phyloP scores from a whole-genome alignment of 2,888 invertebrate species.

The Atrina japonica region DNA sequence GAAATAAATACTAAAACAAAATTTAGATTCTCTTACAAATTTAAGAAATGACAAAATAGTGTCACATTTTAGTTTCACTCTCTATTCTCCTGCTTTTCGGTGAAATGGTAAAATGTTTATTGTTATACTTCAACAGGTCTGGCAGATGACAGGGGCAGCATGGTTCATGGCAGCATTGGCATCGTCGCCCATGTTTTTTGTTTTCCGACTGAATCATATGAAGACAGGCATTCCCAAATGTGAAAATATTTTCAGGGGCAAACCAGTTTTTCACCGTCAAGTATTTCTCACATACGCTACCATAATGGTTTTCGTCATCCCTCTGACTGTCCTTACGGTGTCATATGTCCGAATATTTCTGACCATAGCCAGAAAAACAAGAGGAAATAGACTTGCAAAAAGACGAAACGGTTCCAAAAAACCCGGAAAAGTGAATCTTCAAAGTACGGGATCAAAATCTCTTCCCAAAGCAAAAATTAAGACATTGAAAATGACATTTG shows the following conservation, averaged over 20 bases:
- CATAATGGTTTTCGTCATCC: constrained; percentile 75
- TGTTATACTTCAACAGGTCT: constrained; percentile 50
- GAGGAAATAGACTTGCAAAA: constrained; percentile 61
- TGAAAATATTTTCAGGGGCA: constrained; percentile 74
- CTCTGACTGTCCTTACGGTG: constrained; percentile 73
- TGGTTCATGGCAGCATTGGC: constrained; percentile 71
- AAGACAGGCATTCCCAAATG: constrained; percentile 64
- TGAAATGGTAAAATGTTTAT: no score
- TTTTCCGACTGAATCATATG: constrained; percentile 66
- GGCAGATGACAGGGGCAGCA: constrained; percentile 68
- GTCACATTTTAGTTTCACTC: no score
- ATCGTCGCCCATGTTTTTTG: constrained; percentile 71
- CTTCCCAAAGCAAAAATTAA: constrained; percentile 79
- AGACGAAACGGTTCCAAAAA: constrained; percentile 62
- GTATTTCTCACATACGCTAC: constrained; percentile 71
- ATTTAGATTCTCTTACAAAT: no score
- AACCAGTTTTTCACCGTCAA: constrained; percentile 69
- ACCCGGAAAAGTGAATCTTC: constrained; percentile 75
- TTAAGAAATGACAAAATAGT: no score
- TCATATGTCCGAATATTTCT: constrained; percentile 78
- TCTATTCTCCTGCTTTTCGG: no score
- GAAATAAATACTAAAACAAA: no score
- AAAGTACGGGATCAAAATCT: constrained; percentile 75
- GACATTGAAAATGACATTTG: constrained; percentile 80
- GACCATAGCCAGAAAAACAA: constrained; percentile 76